Evolutionary conservation across 2,888 invertebrate genomes (phyloP), one percentile per base, ranked within the genome.

Genomic region (Tetheella fluctuosa): DNA sequence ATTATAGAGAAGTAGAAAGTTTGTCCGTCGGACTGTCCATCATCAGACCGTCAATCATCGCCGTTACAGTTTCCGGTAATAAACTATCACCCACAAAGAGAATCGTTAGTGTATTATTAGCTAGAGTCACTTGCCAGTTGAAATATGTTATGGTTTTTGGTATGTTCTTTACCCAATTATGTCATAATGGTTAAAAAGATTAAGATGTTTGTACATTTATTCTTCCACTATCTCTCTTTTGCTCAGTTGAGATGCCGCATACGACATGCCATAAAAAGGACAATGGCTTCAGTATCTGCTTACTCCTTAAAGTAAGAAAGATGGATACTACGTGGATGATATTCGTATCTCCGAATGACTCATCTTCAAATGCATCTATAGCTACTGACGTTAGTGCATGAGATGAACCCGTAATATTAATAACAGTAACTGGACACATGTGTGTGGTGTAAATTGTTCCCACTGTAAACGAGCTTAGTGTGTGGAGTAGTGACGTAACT

Each of bases 1-100:
- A 55, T 55, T 55, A 13, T 23, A 55, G 54, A 17, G 20, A 37
- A 62, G 57, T 62, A 65, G 67, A 67, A 69, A 69, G 67, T 63
- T 59, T 52, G 54, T 60, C 55, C 34, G 65, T 65, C 57, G 7
- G 65, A 64, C 57, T 57, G 62, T 72, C 69, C 58, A 67, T 73
- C 70, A 66, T 71, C 70, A 67, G 5, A 48, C 57, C 64, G 65
- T 71, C 72, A 63, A 71, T 74, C 72, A 67, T 66, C 68, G 63
- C 42, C 52, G 63, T 61, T 68, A 67, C 70, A 69, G 64, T 23
- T 54, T 61, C 30, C 54, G 58, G 23, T 20, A 34, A 34, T 7
- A 55, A 55, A 55, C 55, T 34, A 55, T 48, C 48, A 48, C 55
- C 34, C 37, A 34, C 55, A 17, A 23, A 55, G 34, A 28, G 23